Base-by-base conservation (phyloP, 2,888 invertebrate genomes). In the Onchidella celtica region DNA sequence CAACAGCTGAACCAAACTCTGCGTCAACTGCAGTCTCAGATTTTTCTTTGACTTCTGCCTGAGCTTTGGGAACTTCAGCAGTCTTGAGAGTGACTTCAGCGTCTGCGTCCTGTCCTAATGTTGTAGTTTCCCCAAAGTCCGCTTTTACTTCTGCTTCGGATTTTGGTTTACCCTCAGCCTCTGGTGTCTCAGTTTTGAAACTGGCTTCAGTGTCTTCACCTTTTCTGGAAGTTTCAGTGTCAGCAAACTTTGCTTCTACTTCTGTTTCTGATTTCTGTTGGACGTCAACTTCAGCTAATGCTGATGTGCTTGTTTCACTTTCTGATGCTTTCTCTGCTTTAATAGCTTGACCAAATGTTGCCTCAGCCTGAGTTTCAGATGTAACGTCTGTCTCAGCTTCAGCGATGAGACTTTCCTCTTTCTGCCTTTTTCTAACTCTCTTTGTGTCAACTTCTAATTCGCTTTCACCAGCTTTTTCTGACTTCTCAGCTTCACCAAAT, bases 271-370 rank as follows among this genome's bases (percentile, higher is more conserved):
- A 47, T 6, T n/a, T n/a, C n/a, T n/a, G n/a, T n/a, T n/a, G n/a
- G n/a, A n/a, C n/a, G n/a, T n/a, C n/a, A n/a, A n/a, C n/a, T n/a
- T n/a, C n/a, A n/a, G n/a, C n/a, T n/a, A n/a, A n/a, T n/a, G n/a
- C n/a, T n/a, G n/a, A n/a, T n/a, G n/a, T n/a, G n/a, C n/a, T n/a
- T n/a, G n/a, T n/a, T n/a, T n/a, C n/a, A n/a, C n/a, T n/a, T n/a
- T n/a, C n/a, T n/a, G n/a, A n/a, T n/a, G n/a, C n/a, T n/a, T n/a
- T n/a, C n/a, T n/a, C n/a, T n/a, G n/a, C n/a, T n/a, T n/a, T n/a
- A n/a, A n/a, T n/a, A n/a, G n/a, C 59, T 79, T 47, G 29, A 27
- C 57, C 63, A 61, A 47, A 74, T 24, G 63, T 63, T 79, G 74
- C 61, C 21, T 66, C 75, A 63, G 21, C 38, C 38, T 68, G 27